Evolutionary conservation across 2,113 vertebrate genomes (phyloP), one percentile per base, ranked within the genome.

Genomic region (Indri indri): DNA sequence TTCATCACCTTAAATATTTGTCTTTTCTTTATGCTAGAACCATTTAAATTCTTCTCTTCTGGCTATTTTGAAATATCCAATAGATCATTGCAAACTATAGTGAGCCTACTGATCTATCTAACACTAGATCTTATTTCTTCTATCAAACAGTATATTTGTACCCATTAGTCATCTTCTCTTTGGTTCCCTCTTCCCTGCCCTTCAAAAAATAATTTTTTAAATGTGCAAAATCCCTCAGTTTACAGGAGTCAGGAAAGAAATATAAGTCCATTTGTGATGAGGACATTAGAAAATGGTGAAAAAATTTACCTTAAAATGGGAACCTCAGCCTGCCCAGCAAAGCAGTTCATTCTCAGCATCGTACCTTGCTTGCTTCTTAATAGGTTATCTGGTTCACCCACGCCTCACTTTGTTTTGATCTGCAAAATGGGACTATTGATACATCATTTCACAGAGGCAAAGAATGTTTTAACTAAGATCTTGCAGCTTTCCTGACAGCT

Each of bases 341-440:
- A 91, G 34, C 30, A 18, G 59, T 27, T 32, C 8, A 34, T n/a
- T 87, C 59, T 74, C 14, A 17, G 27, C 4, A 5, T 2, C 3
- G 3, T 14, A 6, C 73, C 23, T 68, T 5, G 76, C 16, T 66
- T 59, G 42, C 71, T 45, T 5, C 37, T 16, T 23, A 13, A 0
- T 1, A 13, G 45, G 34, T 68, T 54, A 2, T 27, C 42, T 63
- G 66, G 65, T 8, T 84, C 13, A 13, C 17, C 23, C 6, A 5
- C 0, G 8, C 70, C 77, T 97, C 45, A 13, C 65, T 42, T 42
- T 82, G 40, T 65, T 87, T 50, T 71, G 70, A 61, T 42, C 91
- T 82, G 85, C 20, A 90, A 37, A 92, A 94, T 93, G 95, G 96
- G 74, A 61, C 12, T 70, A 66, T 34, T 20, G 40, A 11, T 59